Evolutionary conservation across 2,113 vertebrate species (phyloP).

Genomic region (Vireo altiloquus): DNA sequence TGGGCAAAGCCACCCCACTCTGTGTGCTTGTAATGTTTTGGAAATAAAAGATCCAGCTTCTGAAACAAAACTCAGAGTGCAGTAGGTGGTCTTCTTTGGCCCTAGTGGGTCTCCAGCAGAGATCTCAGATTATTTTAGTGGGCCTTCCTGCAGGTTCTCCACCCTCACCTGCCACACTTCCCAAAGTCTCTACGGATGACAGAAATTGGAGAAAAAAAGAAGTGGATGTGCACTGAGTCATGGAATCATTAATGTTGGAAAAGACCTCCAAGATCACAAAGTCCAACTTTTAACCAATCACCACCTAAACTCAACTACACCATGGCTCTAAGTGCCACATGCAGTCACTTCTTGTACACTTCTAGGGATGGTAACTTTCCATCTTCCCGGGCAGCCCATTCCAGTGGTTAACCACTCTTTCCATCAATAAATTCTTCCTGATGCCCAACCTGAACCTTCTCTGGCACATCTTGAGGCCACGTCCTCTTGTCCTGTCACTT

Average conservation of each 20-base stretch:
- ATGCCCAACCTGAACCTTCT: not conserved
- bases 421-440: not conserved
- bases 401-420: not conserved
- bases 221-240: not conserved
- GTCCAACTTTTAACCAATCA: not conserved
- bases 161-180: not conserved
- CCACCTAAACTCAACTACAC: not conserved
- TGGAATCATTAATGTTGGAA: accelerated
- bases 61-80: not conserved
- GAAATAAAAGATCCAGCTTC: not conserved
- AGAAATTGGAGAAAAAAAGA: not conserved
- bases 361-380: not conserved
- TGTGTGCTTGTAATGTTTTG: not conserved
- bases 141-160: not conserved
- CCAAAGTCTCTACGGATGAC: not conserved
- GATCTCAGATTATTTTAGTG: not conserved
- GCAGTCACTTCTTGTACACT: not conserved
- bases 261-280: not conserved
- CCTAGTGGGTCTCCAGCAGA: not conserved
- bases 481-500: not conserved
- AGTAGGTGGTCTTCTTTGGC: not conserved
- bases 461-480: not conserved
- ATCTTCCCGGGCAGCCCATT: not conserved
- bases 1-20: not conserved
- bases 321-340: not conserved